Conservation (phyloP, 1,140 invertebrate genomes). For the Micrasema minimum region DNA sequence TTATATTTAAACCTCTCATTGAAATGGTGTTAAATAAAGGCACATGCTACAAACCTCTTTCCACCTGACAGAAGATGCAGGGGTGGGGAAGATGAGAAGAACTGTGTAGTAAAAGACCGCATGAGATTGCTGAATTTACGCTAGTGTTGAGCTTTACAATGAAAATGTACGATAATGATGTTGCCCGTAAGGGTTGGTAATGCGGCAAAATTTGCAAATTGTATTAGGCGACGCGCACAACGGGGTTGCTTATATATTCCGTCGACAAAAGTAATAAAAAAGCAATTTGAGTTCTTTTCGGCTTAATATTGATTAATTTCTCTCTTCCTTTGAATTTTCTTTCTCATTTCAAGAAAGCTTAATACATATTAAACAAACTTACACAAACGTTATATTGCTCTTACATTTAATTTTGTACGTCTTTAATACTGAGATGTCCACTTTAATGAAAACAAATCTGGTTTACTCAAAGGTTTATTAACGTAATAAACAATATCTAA, state of each 20-base stretch:
- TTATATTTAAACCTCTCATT: too few relatives aligned
- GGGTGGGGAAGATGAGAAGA: background rate
- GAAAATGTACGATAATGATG: background rate
- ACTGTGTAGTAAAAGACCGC: slow-evolving; percentile 2
- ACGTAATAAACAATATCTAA: background rate
- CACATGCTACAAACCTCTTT: too few relatives aligned
- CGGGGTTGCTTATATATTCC: background rate
- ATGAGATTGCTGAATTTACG: slow-evolving; percentile 15
- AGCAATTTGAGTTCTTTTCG: slow-evolving; percentile 4
- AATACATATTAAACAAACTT: too few relatives aligned
- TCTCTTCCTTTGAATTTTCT: background rate
- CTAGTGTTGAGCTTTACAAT: background rate
- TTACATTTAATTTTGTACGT: background rate
- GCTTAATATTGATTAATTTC: background rate
- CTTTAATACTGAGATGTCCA: background rate
- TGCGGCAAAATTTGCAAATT: slow-evolving; percentile 15
- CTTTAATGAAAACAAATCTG: background rate
- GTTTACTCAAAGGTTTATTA: background rate
- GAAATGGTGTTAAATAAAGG: too few relatives aligned
- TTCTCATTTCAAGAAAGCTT: background rate
- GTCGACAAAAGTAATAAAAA: slow-evolving; percentile 19
- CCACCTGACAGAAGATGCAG: too few relatives aligned
- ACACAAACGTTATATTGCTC: too few relatives aligned
- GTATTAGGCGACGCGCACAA: background rate
- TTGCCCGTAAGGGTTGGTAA: background rate